These are phyloP conservation scores for Epinephelus coioides DNA, from an alignment of 2,797 vertebrate genomes.

Conservation along the genomic window DNA sequence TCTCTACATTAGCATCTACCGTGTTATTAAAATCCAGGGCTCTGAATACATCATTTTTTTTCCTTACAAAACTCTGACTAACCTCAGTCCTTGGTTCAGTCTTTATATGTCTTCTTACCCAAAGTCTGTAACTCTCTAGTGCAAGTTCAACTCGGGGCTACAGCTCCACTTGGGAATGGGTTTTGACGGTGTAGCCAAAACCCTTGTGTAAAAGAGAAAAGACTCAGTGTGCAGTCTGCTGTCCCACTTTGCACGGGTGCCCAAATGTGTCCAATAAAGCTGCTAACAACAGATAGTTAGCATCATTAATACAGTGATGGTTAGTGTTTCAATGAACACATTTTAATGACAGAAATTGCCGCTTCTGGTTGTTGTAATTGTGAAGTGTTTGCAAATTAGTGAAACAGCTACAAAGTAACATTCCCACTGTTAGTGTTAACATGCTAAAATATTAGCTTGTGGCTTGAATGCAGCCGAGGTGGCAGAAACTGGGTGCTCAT, in stretches of 20 bases:
- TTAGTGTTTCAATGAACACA: neutral
- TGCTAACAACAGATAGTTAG: neutral
- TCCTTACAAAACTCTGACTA: neutral
- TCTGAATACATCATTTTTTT: conserved; percentile 3
- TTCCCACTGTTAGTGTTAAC: neutral
- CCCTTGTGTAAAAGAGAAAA: neutral
- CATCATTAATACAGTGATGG: neutral
- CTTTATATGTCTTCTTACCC: neutral
- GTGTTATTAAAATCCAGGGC: conserved; percentile 13
- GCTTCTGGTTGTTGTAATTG: neutral
- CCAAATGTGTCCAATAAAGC: conserved; percentile 1
- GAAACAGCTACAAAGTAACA: neutral
- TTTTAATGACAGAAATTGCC: neutral
- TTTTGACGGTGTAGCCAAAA: neutral
- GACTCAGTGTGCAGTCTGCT: neutral
- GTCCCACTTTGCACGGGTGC: neutral
- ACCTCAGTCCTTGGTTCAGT: neutral
- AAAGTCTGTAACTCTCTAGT: neutral
- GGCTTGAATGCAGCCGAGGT: neutral
- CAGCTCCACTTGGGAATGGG: neutral
- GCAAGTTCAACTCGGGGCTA: neutral
- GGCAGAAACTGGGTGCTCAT: neutral
- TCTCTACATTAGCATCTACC: neutral
- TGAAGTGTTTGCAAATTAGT: neutral
- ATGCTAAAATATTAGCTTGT: neutral